Conservation (phyloP, 2,113 vertebrate species). For the Halcyon senegalensis region DNA sequence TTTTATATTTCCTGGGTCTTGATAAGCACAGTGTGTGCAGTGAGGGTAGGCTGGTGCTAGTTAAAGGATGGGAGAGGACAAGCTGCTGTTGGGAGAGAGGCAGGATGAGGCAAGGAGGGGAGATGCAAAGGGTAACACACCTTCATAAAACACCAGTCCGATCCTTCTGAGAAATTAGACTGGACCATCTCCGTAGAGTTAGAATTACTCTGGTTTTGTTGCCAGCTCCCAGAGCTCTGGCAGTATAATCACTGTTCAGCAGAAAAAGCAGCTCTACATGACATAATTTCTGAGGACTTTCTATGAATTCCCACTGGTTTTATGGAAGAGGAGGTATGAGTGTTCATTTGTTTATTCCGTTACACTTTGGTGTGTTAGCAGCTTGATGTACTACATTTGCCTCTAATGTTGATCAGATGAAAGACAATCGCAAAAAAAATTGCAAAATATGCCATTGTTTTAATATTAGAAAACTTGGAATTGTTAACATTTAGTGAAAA, state of each 20-base stretch:
- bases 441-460: neutral
- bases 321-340: neutral
- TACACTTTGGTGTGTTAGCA: neutral
- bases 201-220: neutral
- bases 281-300: neutral
- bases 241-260: neutral
- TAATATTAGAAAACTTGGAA: neutral
- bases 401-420: neutral
- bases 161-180: neutral
- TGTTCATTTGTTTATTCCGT: neutral
- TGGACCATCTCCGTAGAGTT: neutral
- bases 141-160: neutral
- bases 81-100: neutral
- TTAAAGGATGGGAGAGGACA: neutral
- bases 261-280: neutral
- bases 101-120: neutral
- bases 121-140: neutral
- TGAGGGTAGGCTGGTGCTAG: neutral
- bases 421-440: neutral
- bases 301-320: neutral
- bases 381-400: neutral
- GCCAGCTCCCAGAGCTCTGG: neutral
- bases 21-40: accelerated
- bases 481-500: neutral
- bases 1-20: neutral